Conservation (phyloP, 2,888 invertebrate genomes). For the Rosalia funebris region DNA sequence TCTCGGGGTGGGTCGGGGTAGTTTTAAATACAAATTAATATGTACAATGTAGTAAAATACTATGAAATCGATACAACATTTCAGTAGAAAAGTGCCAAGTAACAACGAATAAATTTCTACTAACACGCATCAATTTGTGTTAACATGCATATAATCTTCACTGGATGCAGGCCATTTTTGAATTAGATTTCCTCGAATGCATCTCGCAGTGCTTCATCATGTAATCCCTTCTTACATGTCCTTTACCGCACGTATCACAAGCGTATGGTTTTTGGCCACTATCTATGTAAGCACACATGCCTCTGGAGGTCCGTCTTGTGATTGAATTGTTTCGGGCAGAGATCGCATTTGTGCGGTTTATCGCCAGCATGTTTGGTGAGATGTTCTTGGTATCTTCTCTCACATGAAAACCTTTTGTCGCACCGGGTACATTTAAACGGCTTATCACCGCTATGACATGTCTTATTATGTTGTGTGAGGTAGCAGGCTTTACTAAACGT, state of each 20-base stretch:
- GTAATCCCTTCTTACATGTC: slow-evolving; percentile 90
- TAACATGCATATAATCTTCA: slow-evolving; percentile 31
- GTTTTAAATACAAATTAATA: slow-evolving; percentile 50
- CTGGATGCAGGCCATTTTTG: slow-evolving; percentile 48
- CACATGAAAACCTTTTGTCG: slow-evolving; percentile 84
- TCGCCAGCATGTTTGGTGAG: slow-evolving; percentile 81
- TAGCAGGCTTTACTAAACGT: slow-evolving; percentile 88
- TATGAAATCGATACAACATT: slow-evolving; percentile 49
- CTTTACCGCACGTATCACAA: slow-evolving; percentile 85
- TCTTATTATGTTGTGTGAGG: slow-evolving; percentile 90
- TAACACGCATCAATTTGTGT: slow-evolving; percentile 40
- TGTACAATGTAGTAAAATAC: slow-evolving; percentile 53
- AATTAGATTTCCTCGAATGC: slow-evolving; percentile 72
- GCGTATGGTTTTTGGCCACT: slow-evolving; percentile 86
- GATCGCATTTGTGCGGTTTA: slow-evolving; percentile 86
- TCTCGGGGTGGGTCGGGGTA: too few species aligned
- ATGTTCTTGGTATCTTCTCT: slow-evolving; percentile 78
- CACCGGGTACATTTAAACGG: slow-evolving; percentile 87
- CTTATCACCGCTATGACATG: slow-evolving; percentile 87
- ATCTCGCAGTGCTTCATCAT: slow-evolving; percentile 89
- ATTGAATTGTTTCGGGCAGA: slow-evolving; percentile 89
- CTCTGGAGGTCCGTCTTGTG: slow-evolving; percentile 90
- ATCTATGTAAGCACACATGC: slow-evolving; percentile 87
- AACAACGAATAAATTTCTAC: slow-evolving; percentile 51
- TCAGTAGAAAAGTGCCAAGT: slow-evolving; percentile 56